phyloP scores from a whole-genome alignment of 2,888 invertebrate genomes.

The Sphaeridia pumilis region DNA sequence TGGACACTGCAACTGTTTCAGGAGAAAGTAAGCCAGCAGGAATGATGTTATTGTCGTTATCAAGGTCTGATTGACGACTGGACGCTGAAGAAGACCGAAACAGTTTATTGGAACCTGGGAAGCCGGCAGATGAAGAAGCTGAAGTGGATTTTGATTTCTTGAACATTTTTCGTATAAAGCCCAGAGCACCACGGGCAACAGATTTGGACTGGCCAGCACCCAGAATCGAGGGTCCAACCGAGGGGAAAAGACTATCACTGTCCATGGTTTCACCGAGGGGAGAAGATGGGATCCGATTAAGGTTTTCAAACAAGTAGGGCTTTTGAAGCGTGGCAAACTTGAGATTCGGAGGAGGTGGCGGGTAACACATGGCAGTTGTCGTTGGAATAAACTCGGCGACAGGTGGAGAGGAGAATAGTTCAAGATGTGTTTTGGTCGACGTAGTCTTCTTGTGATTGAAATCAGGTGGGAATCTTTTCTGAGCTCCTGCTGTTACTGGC shows the following conservation, averaged over 20 bases:
- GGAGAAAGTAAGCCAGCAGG: slow-evolving; percentile 15
- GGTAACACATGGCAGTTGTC: slow-evolving; percentile 15
- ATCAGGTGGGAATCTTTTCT: too few relatives aligned
- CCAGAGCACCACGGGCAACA: slow-evolving; percentile 32
- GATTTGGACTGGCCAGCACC: background rate
- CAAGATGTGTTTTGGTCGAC: too few relatives aligned
- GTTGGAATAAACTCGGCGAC: too few relatives aligned
- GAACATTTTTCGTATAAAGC: slow-evolving; percentile 34
- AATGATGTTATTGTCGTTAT: slow-evolving; percentile 8
- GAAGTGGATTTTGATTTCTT: slow-evolving; percentile 28
- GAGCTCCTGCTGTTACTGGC: too few relatives aligned
- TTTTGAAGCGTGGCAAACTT: slow-evolving; percentile 14
- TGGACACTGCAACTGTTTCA: slow-evolving; percentile 16
- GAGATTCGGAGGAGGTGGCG: slow-evolving; percentile 4
- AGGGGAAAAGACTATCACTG: background rate
- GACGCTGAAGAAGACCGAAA: slow-evolving; percentile 7
- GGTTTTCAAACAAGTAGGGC: slow-evolving; percentile 5
- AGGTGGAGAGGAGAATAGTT: too few relatives aligned
- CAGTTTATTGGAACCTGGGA: slow-evolving; percentile 2
- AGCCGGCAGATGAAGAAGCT: background rate
- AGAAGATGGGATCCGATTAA: background rate
- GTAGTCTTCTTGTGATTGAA: background rate
- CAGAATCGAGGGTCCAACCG: background rate
- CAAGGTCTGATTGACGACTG: background rate
- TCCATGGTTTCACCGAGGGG: background rate